These are phyloP conservation scores for Pseudochirops cupreus DNA, from an alignment of 2,797 vertebrate species.

Conservation along the genomic window DNA sequence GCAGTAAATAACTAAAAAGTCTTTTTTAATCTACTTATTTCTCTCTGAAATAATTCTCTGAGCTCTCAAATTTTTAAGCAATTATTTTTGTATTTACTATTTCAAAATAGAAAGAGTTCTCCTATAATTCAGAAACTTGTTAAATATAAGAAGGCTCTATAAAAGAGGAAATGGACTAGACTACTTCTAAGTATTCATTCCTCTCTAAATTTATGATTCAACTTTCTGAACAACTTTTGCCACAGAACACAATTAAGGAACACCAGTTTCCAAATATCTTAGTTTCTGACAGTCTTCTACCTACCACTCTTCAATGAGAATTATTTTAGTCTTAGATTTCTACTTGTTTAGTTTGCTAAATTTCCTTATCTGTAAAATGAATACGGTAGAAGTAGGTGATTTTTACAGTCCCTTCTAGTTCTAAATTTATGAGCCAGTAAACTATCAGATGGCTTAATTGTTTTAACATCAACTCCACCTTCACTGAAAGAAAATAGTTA, in stretches of 20 bases:
- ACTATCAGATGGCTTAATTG: not conserved
- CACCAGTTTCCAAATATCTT: not conserved
- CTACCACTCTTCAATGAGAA: not conserved
- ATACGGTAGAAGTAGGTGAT: not conserved
- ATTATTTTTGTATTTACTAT: not conserved
- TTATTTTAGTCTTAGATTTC: not conserved
- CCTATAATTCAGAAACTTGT: not conserved
- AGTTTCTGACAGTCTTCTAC: not conserved
- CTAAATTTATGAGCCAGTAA: not conserved
- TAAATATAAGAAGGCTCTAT: not conserved
- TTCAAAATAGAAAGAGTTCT: not conserved
- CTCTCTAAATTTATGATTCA: not conserved
- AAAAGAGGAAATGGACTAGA: not conserved
- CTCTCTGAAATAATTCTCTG: not conserved
- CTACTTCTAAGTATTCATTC: not conserved
- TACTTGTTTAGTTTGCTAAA: not conserved
- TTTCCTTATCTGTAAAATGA: not conserved
- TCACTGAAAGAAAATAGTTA: not conserved
- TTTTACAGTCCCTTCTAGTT: not conserved
- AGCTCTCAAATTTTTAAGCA: not conserved
- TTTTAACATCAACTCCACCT: not conserved
- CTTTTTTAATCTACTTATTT: too few species aligned
- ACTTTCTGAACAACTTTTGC: not conserved
- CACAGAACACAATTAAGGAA: not conserved
- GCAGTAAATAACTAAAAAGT: too few species aligned